phyloP scores from a whole-genome alignment of 2,888 invertebrate species.

The Leptodirus hochenwartii region DNA sequence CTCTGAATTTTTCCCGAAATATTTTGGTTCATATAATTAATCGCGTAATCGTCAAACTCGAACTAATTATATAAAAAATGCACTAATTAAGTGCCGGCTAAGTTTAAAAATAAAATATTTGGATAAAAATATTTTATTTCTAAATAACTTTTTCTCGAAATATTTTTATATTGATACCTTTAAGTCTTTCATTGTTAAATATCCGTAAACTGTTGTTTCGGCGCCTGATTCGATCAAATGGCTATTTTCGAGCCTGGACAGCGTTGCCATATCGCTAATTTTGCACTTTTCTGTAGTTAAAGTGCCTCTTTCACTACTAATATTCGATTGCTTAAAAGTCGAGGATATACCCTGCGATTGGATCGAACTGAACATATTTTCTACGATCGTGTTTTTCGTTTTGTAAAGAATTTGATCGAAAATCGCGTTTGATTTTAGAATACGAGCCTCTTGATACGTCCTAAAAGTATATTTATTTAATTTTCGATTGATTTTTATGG shows the following conservation, averaged over 20 bases:
- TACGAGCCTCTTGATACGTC: conserved; percentile 18
- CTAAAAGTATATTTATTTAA: not conserved
- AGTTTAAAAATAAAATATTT: conserved; percentile 1
- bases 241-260: conserved; percentile 34
- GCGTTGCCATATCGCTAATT: conserved; percentile 35
- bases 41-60: conserved; percentile 10
- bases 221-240: conserved; percentile 30
- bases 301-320: conserved; percentile 28
- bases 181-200: conserved; percentile 19
- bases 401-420: conserved; percentile 21
- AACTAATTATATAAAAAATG: conserved; percentile 4
- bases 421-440: conserved; percentile 19
- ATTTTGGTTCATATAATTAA: conserved; percentile 7
- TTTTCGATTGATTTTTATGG: not conserved
- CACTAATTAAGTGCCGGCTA: conserved; percentile 4
- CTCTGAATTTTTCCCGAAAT: conserved; percentile 11
- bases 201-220: conserved; percentile 19
- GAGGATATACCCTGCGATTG: conserved; percentile 8
- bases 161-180: conserved; percentile 16
- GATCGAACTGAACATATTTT: too few species aligned
- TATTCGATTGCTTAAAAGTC: too few species aligned
- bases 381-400: conserved; percentile 17
- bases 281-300: conserved; percentile 34
- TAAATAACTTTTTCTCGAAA: not conserved
- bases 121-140: not conserved